A percentile compares a stretch with the other conserved stretches of the same genome.
Evolutionary conservation across 2,888 invertebrate species (phyloP).

Genomic region (Druceiella hillmani): DNA sequence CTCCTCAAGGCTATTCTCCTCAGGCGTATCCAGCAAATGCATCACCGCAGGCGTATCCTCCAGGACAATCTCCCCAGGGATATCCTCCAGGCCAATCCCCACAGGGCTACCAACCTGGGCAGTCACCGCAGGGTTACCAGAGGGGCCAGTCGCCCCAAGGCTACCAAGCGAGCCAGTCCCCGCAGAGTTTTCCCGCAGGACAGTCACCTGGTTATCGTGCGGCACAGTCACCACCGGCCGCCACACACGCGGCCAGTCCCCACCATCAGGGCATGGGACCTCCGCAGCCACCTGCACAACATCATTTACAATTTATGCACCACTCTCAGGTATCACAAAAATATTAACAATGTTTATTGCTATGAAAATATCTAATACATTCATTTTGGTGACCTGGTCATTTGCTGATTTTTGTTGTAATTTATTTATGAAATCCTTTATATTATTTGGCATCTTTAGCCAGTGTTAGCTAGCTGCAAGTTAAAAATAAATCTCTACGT

Average conservation of each 20-base stretch:
- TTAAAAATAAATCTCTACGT: no score
- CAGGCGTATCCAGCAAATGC: constrained; percentile 39
- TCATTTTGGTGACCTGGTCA: no score
- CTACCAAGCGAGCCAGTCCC: constrained; percentile 53
- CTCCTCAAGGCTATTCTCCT: constrained; percentile 43
- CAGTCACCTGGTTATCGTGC: constrained; percentile 37
- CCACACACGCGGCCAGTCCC: constrained; percentile 18
- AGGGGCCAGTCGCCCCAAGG: constrained; percentile 51
- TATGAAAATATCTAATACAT: no score
- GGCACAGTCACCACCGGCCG: constrained; percentile 50
- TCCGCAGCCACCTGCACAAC: constrained; percentile 46
- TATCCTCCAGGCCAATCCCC: constrained; percentile 43
- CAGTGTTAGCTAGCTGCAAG: no score
- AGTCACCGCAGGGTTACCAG: constrained; percentile 51
- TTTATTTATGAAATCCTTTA: no score
- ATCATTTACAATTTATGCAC: no score
- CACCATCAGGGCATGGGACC: constrained; percentile 33
- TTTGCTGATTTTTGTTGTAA: no score
- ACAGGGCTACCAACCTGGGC: constrained; percentile 41
- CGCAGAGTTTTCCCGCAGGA: constrained; percentile 39
- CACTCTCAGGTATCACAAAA: constrained; percentile 47
- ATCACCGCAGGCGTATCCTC: constrained; percentile 31
- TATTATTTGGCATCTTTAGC: no score
- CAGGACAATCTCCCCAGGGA: constrained; percentile 37
- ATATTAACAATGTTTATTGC: no score